These are phyloP conservation scores for Seriola dumerili DNA, from an alignment of 2,113 vertebrate species.

Conservation along the genomic window DNA sequence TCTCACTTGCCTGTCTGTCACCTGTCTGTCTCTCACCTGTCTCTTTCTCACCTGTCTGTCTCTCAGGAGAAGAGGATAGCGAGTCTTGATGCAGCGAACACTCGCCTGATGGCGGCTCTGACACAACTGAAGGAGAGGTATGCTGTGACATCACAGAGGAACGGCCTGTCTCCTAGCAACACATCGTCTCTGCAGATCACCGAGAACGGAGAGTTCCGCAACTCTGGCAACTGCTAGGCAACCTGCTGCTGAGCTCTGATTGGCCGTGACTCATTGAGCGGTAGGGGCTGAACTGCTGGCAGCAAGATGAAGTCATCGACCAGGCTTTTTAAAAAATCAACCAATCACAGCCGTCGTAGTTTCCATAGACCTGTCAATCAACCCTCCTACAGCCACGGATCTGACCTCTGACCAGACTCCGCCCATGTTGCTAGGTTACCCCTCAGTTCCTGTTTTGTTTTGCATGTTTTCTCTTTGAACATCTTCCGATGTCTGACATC, in stretches of 20 bases:
- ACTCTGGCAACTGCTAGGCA: constrained; percentile 95
- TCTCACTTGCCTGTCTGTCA: not conserved
- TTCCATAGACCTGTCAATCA: constrained; percentile 14
- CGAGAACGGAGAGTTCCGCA: constrained; percentile 98
- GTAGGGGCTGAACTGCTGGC: constrained; percentile 9
- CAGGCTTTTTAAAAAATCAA: not conserved
- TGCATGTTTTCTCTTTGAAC: constrained; percentile 69
- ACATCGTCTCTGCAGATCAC: constrained; percentile 99
- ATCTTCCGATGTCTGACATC: constrained; percentile 25
- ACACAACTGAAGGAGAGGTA: constrained; percentile 99
- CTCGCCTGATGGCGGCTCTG: constrained; percentile 95
- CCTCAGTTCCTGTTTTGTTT: constrained; percentile 33
- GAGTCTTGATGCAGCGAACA: constrained; percentile 94
- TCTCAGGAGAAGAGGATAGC: constrained; percentile 94
- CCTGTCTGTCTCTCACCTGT: constrained; percentile 55
- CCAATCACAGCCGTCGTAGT: not conserved
- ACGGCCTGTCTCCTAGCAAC: constrained; percentile 98
- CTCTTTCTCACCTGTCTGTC: not conserved
- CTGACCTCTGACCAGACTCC: constrained; percentile 28
- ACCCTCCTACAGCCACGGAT: not conserved
- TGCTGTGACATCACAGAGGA: constrained; percentile 93
- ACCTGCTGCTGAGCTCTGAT: constrained; percentile 2
- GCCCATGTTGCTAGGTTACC: constrained; percentile 34
- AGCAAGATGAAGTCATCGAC: not conserved
- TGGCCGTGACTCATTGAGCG: constrained; percentile 16